Evolutionary conservation across 35 echinoderm and acorn worm genomes (phyloP), one percentile per base, ranked within the genome.

Genomic region (Apostichopus californicus): DNA sequence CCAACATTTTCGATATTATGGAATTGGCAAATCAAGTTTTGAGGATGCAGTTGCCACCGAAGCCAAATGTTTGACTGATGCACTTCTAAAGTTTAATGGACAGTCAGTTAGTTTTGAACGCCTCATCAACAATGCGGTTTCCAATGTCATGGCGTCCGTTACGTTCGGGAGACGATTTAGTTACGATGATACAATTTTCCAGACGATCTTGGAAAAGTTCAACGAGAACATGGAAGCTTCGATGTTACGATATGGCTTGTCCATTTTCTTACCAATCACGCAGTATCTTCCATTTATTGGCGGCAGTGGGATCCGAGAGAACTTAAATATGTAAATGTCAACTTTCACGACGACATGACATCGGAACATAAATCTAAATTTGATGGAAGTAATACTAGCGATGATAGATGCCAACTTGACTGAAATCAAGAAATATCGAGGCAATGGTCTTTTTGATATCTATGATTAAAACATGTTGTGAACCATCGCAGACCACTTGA

Each of bases 361-460:
- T 15, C 28, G 8, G 78, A 95, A 83, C 94, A 95, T 84, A 63
- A 85, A 72, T 66, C 54, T 5, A 65, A 93, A 9, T 93, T 80
- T 77, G 23, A 90, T 90, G 28, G 24, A 82, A 56, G 58, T 57
- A 58, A 93, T n/a, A 23, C n/a, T 13, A 77, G 64, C 1, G 91
- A 90, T 90, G 61, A 95, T 95, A 14, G 94, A 93, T 83, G 91
- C 61, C 7, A 90, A 93, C 81, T 54, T 95, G 23, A 55, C 13
- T 25, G 87, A 95, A 59, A 83, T 93, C 8, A 81, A 85, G 26
- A 73, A 90, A 78, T 90, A 93, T 5, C 72, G 54, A 64, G 17
- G n/a, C 75, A 58, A n/a, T 57, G 61, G 59, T 9, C 46, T 88
- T n/a, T 53, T 6, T 56, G 18, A 77, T 57, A 56, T n/a, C 55